A percentile compares a stretch with the other conserved stretches of the same genome.
Conservation (phyloP, 2,888 invertebrate genomes). For the Coecobrya sp. region DNA sequence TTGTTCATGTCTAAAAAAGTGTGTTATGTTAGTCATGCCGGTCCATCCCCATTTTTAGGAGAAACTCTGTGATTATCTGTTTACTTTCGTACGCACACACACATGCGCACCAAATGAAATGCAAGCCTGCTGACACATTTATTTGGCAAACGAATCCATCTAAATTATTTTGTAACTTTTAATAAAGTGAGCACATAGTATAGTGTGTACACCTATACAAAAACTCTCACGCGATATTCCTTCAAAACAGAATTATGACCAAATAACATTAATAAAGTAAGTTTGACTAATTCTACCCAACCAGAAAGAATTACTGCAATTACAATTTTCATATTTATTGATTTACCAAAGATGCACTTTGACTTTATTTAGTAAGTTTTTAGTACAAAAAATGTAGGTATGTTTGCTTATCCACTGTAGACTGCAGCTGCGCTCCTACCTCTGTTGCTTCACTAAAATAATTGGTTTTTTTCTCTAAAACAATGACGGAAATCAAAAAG, state of each 20-base stretch:
- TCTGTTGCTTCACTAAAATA: slow-evolving; percentile 19
- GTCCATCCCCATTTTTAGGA: slow-evolving; percentile 68
- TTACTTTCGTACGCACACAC: background rate
- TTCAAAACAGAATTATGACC: background rate
- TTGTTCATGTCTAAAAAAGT: slow-evolving; percentile 70
- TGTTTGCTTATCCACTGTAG: background rate
- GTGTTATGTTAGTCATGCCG: slow-evolving; percentile 73
- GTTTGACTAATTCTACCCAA: background rate
- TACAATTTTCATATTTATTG: slow-evolving; percentile 39
- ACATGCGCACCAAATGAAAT: background rate
- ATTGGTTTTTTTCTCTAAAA: background rate
- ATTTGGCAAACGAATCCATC: slow-evolving; percentile 52
- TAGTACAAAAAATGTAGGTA: background rate
- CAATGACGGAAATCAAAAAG: slow-evolving; percentile 54
- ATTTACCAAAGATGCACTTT: slow-evolving; percentile 53
- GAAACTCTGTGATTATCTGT: slow-evolving; percentile 72
- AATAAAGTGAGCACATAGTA: slow-evolving; percentile 28
- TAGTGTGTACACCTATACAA: background rate
- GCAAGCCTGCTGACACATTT: slow-evolving; percentile 69
- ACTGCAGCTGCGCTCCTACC: background rate
- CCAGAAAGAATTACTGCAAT: background rate
- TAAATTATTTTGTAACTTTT: slow-evolving; percentile 29
- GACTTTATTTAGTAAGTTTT: background rate
- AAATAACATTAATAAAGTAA: background rate
- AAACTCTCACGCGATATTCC: background rate